Conservation (phyloP, 2,888 invertebrate species). For the Synanthedon formicaeformis region DNA sequence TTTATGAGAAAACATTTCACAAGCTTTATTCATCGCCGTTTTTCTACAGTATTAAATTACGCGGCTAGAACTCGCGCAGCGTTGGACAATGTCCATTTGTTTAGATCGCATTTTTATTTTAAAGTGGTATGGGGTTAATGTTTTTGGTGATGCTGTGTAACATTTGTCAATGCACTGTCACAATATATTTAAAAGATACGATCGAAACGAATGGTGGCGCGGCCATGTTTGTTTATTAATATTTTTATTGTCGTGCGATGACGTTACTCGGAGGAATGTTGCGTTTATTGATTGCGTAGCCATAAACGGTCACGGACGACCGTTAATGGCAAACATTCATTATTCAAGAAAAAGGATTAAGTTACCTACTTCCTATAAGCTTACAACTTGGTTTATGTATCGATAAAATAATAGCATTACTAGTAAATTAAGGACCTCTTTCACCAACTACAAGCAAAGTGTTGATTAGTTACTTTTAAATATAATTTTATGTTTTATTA, state of each 20-base stretch:
- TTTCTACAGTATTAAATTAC: no score
- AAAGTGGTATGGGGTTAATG: neutral
- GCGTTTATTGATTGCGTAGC: slow-evolving; percentile 10
- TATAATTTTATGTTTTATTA: no score
- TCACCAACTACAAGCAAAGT: no score
- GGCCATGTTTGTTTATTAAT: slow-evolving; percentile 16
- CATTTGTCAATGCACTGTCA: slow-evolving; percentile 18
- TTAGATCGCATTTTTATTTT: neutral
- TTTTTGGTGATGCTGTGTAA: slow-evolving; percentile 7
- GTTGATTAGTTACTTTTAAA: no score
- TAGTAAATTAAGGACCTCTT: no score
- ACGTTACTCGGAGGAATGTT: slow-evolving; percentile 10
- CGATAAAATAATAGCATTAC: no score
- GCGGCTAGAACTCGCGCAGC: neutral
- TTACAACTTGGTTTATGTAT: no score
- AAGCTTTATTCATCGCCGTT: no score
- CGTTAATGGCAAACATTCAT: no score
- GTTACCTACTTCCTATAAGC: no score
- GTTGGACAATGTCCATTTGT: neutral
- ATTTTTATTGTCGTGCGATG: slow-evolving; percentile 15
- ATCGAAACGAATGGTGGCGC: slow-evolving; percentile 11
- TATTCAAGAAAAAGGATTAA: no score
- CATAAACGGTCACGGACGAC: neutral
- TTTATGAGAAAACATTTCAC: no score
- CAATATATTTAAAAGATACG: slow-evolving; percentile 20